Conservation (phyloP, 2,113 vertebrate species). For the Pollimyrus isidori region DNA sequence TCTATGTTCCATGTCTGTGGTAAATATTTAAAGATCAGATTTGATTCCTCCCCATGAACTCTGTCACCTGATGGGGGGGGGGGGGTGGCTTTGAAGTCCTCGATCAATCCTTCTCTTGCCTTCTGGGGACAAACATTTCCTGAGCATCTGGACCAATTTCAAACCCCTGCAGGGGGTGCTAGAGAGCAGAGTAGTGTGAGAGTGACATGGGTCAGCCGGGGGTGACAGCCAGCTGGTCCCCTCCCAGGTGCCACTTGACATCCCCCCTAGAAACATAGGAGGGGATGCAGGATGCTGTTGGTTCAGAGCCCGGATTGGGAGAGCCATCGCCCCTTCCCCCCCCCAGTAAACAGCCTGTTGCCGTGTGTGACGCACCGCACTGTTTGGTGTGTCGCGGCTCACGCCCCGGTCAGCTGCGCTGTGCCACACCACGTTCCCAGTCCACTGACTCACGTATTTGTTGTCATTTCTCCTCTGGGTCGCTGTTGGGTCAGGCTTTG, state of each 20-base stretch:
- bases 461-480: not conserved
- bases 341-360: not conserved
- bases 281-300: not conserved
- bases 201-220: not conserved
- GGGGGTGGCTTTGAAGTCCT: conserved; percentile 42
- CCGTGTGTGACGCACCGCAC: not conserved
- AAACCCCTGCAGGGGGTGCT: not conserved
- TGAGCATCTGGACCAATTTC: not conserved
- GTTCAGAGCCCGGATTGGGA: not conserved
- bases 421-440: not conserved
- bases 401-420: not conserved
- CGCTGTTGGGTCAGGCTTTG: not conserved
- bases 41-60: conserved; percentile 28
- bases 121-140: not conserved
- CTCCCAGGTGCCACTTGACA: not conserved
- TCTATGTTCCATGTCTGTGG: conserved; percentile 4
- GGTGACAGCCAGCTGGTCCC: not conserved
- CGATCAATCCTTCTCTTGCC: conserved; percentile 28
- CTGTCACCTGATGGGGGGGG: conserved; percentile 18
- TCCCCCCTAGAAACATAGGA: not conserved
- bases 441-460: not conserved
- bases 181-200: not conserved
- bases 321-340: not conserved
- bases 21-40: conserved; percentile 30
- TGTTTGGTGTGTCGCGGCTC: not conserved